Percentiles rank a stretch among this genome's conserved stretches.
These are phyloP conservation scores for Calcarius lapponicus DNA, from an alignment of 2,797 vertebrate genomes.

Conservation along the genomic window DNA sequence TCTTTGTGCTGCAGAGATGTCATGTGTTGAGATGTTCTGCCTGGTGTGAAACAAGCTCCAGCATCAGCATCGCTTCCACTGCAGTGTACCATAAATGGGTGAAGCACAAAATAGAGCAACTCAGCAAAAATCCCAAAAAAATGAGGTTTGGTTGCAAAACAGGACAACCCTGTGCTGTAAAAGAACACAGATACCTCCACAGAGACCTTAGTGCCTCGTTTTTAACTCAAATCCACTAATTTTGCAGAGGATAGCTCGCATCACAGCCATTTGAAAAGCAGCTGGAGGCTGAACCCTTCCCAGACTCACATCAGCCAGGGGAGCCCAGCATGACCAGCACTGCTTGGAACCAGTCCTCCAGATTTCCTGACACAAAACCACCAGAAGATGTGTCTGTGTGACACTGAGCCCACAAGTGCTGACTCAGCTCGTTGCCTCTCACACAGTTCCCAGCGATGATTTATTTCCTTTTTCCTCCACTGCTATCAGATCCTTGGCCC, in stretches of 20 bases:
- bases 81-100: rapidly evolving
- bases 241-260: not conserved
- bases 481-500: not conserved
- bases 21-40: not conserved
- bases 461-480: not conserved
- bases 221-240: not conserved
- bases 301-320: not conserved
- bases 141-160: not conserved
- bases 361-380: not conserved
- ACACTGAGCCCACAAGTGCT: not conserved
- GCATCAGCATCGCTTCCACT: not conserved
- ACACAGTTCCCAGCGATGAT: not conserved
- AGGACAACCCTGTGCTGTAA: not conserved
- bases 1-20: not conserved
- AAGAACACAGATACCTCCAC: not conserved
- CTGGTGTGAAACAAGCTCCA: not conserved
- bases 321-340: not conserved
- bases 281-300: not conserved
- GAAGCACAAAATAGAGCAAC: not conserved
- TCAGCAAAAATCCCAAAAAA: not conserved
- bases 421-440: not conserved
- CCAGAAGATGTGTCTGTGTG: not conserved
- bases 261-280: not conserved
- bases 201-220: not conserved
- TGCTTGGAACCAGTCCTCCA: not conserved